These are phyloP conservation scores for Mesitornis unicolor DNA, from an alignment of 2,113 vertebrate genomes.

Conservation along the genomic window DNA sequence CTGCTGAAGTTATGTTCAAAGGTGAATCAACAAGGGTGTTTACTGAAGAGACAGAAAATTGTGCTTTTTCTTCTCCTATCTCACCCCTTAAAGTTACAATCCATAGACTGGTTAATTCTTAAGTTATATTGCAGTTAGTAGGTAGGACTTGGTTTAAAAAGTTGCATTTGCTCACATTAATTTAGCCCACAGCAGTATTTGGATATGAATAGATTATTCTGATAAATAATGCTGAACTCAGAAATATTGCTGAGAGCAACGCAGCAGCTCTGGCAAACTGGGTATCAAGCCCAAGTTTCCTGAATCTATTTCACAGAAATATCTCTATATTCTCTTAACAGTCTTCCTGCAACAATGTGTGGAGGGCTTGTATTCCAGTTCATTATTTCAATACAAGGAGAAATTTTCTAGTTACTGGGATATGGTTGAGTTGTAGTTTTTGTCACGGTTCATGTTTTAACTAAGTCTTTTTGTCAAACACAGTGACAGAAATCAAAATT, in stretches of 20 bases:
- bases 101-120: not conserved
- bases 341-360: not conserved
- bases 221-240: not conserved
- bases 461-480: not conserved
- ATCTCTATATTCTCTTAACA: not conserved
- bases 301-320: not conserved
- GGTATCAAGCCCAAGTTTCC: not conserved
- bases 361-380: not conserved
- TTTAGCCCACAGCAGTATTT: not conserved
- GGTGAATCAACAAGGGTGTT: not conserved
- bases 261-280: not conserved
- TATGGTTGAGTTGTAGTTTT: not conserved
- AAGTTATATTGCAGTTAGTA: not conserved
- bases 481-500: not conserved
- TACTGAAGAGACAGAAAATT: not conserved
- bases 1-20: not conserved
- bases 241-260: not conserved
- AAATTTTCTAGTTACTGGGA: not conserved
- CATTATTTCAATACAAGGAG: not conserved
- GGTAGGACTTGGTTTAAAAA: not conserved
- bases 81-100: not conserved
- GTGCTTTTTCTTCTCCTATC: not conserved
- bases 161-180: not conserved
- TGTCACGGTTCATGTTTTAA: accelerated
- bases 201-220: not conserved